phyloP scores from a whole-genome alignment of 1,140 invertebrate species.

The Littorina saxatilis region DNA sequence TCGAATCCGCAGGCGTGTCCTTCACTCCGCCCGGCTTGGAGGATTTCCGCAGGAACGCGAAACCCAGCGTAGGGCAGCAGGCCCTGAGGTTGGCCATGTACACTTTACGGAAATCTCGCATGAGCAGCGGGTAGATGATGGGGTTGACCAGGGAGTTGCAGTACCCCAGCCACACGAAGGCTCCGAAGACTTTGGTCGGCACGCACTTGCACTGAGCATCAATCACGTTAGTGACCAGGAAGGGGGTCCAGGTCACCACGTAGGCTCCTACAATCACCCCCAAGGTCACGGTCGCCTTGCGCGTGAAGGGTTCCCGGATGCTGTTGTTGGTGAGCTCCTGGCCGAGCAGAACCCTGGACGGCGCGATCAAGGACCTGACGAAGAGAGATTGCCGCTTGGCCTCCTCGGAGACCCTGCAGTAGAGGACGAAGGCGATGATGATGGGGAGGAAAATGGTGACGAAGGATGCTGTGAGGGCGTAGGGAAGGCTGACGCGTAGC shows the following conservation, averaged over 20 bases:
- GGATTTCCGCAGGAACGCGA: slow-evolving; percentile 26
- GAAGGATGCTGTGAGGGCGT: slow-evolving; percentile 58
- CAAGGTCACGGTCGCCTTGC: slow-evolving; percentile 69
- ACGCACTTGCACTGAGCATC: slow-evolving; percentile 88
- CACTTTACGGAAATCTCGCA: slow-evolving; percentile 95
- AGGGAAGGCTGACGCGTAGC: slow-evolving; percentile 63
- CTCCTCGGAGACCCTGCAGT: slow-evolving; percentile 68
- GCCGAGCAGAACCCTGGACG: slow-evolving; percentile 63
- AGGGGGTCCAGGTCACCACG: slow-evolving; percentile 97
- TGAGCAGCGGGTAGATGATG: slow-evolving; percentile 98
- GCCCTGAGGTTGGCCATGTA: slow-evolving; percentile 78
- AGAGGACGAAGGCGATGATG: slow-evolving; percentile 64
- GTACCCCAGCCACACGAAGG: slow-evolving; percentile 88
- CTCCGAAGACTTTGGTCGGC: slow-evolving; percentile 57
- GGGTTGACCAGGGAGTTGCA: slow-evolving; percentile 99
- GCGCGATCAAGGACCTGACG: slow-evolving; percentile 61
- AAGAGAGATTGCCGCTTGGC: slow-evolving; percentile 67
- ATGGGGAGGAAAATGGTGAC: slow-evolving; percentile 68
- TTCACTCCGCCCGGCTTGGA: not conserved
- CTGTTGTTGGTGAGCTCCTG: slow-evolving; percentile 62
- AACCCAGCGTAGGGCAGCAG: slow-evolving; percentile 61
- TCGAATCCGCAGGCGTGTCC: slow-evolving; percentile 4
- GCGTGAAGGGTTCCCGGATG: slow-evolving; percentile 66
- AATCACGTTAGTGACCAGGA: slow-evolving; percentile 97
- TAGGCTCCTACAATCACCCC: slow-evolving; percentile 82